Percentiles rank a stretch among this genome's conserved stretches.
phyloP scores from a whole-genome alignment of 2,113 vertebrate species.

The Phrynosoma platyrhinos region DNA sequence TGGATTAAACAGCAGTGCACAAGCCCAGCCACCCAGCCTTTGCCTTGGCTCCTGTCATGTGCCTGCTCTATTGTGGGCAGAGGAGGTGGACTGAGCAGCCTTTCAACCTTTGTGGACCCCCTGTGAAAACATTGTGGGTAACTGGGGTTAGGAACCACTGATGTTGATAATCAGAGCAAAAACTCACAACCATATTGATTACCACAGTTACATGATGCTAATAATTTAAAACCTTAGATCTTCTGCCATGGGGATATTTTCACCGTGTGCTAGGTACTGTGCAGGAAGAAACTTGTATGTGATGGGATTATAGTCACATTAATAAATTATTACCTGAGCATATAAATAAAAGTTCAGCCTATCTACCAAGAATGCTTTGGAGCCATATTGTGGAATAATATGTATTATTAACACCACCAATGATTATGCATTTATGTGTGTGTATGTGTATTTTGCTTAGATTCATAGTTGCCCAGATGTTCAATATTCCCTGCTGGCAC shows the following conservation, averaged over 20 bases:
- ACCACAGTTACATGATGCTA: neutral
- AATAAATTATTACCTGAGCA: constrained; percentile 4
- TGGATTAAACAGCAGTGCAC: too few species aligned
- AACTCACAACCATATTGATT: neutral
- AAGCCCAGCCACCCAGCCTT: too few species aligned
- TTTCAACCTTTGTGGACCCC: too few species aligned
- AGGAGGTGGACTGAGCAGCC: too few species aligned
- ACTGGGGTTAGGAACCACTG: neutral
- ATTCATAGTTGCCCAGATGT: constrained; percentile 2
- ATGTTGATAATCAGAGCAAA: neutral
- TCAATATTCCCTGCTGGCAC: neutral
- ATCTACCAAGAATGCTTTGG: neutral
- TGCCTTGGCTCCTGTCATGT: too few species aligned
- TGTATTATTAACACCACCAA: neutral
- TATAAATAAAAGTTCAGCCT: neutral
- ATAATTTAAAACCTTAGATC: neutral
- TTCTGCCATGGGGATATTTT: neutral
- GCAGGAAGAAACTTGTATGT: neutral
- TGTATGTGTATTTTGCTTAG: neutral
- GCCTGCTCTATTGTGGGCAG: too few species aligned
- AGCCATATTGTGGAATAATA: constrained; percentile 9
- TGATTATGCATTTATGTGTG: neutral
- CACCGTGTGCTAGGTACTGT: neutral
- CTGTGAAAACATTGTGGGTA: too few species aligned
- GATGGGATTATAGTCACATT: neutral